Evolutionary conservation across 2,113 vertebrate species (phyloP).

Genomic region (Calypte anna): DNA sequence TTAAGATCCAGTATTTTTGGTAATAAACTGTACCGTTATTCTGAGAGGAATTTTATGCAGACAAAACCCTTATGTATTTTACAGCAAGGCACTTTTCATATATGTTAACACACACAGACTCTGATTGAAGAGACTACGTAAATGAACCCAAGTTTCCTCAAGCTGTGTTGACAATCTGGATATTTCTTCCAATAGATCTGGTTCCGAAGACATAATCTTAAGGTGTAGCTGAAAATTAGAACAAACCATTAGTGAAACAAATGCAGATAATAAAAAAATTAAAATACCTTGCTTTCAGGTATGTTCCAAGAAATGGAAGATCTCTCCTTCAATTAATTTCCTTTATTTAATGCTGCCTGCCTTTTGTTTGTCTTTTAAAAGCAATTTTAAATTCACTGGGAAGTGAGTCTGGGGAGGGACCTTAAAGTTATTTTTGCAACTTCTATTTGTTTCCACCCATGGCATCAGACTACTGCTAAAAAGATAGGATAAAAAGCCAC

Average conservation of each 20-base stretch:
- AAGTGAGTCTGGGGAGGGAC: no score
- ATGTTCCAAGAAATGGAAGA: neutral
- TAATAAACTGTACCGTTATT: neutral
- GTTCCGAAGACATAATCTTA: conserved; percentile 81
- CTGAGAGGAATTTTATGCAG: neutral
- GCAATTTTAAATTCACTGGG: neutral
- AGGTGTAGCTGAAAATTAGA: conserved; percentile 86
- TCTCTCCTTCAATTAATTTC: neutral
- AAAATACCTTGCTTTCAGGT: neutral
- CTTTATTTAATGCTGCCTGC: neutral
- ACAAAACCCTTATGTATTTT: conserved; percentile 3
- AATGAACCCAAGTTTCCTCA: conserved; percentile 85
- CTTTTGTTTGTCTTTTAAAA: neutral
- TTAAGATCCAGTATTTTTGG: neutral
- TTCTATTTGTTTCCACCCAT: neutral
- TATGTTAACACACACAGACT: conserved; percentile 92
- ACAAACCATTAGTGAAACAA: conserved; percentile 24
- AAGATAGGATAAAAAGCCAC: neutral
- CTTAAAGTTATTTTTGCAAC: neutral
- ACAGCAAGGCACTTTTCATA: conserved; percentile 91
- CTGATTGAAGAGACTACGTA: conserved; percentile 86
- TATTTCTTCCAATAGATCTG: conserved; percentile 80
- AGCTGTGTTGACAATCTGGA: conserved; percentile 76
- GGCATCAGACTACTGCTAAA: neutral
- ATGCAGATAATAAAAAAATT: neutral